phyloP scores from a whole-genome alignment of 2,797 vertebrate genomes.

The Holocentrus rufus region DNA sequence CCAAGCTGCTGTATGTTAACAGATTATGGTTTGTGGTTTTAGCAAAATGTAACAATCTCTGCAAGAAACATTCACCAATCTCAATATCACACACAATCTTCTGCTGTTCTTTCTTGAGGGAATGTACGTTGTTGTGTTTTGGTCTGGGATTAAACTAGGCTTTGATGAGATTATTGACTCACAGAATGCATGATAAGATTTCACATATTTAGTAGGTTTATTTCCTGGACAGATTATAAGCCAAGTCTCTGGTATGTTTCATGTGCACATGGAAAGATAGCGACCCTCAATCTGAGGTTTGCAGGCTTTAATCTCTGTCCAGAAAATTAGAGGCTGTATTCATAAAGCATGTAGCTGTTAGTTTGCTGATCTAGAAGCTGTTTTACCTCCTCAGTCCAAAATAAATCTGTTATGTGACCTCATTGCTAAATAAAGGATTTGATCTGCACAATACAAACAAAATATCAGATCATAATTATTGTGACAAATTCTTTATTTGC shows the following conservation, averaged over 20 bases:
- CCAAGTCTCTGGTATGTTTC: not conserved
- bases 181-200: slow-evolving; percentile 16
- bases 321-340: not conserved
- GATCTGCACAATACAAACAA: no score
- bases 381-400: not conserved
- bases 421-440: no score
- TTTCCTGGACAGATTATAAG: not conserved
- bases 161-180: slow-evolving; percentile 8
- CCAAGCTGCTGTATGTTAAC: slow-evolving; percentile 23
- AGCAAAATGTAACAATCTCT: slow-evolving; percentile 10
- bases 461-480: no score
- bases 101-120: not conserved
- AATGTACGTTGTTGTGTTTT: not conserved
- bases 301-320: not conserved
- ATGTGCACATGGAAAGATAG: not conserved
- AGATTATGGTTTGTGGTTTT: slow-evolving; percentile 55
- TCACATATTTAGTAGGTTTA: slow-evolving; percentile 9
- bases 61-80: not conserved
- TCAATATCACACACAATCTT: slow-evolving; percentile 4
- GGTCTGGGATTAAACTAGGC: not conserved
- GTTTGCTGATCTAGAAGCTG: not conserved
- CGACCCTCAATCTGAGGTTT: not conserved
- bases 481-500: no score
- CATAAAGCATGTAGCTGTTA: not conserved
- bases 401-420: not conserved